Evolutionary conservation across 2,113 vertebrate species (phyloP), one percentile per base, ranked within the genome.

Genomic region (Budorcas taxicolor): DNA sequence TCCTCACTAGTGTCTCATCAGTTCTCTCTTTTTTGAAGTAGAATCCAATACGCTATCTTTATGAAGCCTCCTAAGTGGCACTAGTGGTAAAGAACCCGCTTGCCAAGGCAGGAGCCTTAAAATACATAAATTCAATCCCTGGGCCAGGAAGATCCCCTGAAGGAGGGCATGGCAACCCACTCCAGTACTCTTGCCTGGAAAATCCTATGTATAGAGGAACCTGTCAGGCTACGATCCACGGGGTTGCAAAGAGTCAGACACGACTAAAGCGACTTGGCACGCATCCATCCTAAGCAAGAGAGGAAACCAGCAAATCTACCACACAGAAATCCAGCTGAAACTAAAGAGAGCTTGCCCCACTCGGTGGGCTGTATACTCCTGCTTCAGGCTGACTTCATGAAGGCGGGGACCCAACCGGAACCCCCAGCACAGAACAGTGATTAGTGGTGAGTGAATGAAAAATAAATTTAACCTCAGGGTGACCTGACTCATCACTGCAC

Each of bases 1-100:
- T 40, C 64, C 13, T 96, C 64, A 81, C 58, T 31, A 62, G 58
- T 60, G 58, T 31, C 58, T 62, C 58, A 62, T 62, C 58, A 40
- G 50, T 52, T 95, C 52, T 90, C 81, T 85, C 55, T 95, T 93
- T 95, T 93, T 67, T 86, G 71, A 55, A 74, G 53, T 53, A 14
- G 36, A 88, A 94, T 64, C 43, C 40, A 71, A 3, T 12, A 50
- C 29, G 11, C 29, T 84, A 88, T 89, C 45, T 94, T 31, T 57
- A 84, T 40, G 67, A 71, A 40, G 67, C 19, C 67, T 71, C 67
- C 67, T 21, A 71, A 19, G 9, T 71, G n/a, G 67, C 19, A 2
- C n/a, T 40, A 71, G 67, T 71, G 67, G 67, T 71, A 40, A 71
- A 71, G 67, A 71, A 71, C 19, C 19, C 2, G 0, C 2, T 71